These are phyloP conservation scores for Halcyon senegalensis DNA, from an alignment of 2,113 vertebrate genomes.

Conservation along the genomic window DNA sequence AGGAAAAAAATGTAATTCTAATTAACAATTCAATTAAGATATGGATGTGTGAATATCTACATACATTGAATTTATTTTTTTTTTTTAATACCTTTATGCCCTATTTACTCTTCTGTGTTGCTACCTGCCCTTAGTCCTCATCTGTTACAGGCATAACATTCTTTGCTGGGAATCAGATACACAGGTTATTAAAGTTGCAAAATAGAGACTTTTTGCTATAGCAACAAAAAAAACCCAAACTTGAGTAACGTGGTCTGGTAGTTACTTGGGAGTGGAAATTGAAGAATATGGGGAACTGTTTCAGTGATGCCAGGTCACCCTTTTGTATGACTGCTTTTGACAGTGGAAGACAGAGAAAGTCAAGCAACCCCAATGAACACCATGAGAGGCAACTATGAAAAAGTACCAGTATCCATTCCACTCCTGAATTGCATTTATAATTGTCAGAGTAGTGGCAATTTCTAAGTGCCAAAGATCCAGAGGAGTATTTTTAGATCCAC, in stretches of 20 bases:
- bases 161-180: background rate
- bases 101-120: background rate
- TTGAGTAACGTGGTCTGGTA: background rate
- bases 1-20: background rate
- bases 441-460: background rate
- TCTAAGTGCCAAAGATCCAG: background rate
- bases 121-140: background rate
- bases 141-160: background rate
- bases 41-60: background rate
- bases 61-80: background rate
- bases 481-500: background rate
- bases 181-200: background rate
- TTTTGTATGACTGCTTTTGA: background rate
- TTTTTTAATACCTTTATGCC: background rate
- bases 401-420: background rate
- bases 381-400: background rate
- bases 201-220: background rate
- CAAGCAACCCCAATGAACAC: background rate
- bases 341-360: background rate
- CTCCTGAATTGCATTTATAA: background rate
- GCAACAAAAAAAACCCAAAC: background rate
- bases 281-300: background rate
- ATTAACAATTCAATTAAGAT: background rate
- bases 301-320: background rate
- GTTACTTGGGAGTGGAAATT: background rate